These are phyloP conservation scores for Isaurus tuberculatus DNA, from an alignment of 92 coral and sea anemone genomes.

Conservation along the genomic window DNA sequence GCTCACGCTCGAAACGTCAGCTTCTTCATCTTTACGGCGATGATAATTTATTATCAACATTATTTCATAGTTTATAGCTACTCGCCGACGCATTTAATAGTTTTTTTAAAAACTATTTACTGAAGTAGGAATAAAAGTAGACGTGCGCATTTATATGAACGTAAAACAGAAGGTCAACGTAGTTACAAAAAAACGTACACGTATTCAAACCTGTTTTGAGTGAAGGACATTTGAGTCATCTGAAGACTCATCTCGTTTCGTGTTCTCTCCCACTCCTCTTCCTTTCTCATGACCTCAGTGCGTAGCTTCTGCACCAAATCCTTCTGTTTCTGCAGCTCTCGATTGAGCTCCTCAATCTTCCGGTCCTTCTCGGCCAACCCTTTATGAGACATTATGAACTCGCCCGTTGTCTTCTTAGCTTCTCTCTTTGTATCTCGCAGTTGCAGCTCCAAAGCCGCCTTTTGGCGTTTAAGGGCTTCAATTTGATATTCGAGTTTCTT, in stretches of 20 bases:
- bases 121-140: background rate
- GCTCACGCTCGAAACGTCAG: too few relatives aligned
- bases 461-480: slow-evolving; percentile 35
- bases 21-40: too few relatives aligned
- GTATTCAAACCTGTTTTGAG: slow-evolving; percentile 9
- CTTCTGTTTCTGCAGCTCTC: slow-evolving; percentile 35
- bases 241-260: slow-evolving; percentile 32
- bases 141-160: background rate
- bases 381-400: slow-evolving; percentile 35
- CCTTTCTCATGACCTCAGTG: slow-evolving; percentile 16
- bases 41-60: too few relatives aligned
- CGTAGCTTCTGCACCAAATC: slow-evolving; percentile 1
- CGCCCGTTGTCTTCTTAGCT: slow-evolving; percentile 28
- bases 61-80: too few relatives aligned
- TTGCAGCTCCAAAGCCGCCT: slow-evolving; percentile 38
- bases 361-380: slow-evolving; percentile 35
- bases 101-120: too few relatives aligned
- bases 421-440: slow-evolving; percentile 7
- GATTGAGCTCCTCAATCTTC: slow-evolving; percentile 31
- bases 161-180: background rate
- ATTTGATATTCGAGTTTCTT: slow-evolving; percentile 57
- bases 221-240: slow-evolving; percentile 35
- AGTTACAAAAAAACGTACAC: background rate
- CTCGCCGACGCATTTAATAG: too few relatives aligned
- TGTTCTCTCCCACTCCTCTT: slow-evolving; percentile 23